Percentiles rank a stretch among this genome's conserved stretches.
phyloP scores from a whole-genome alignment of 2,113 vertebrate genomes.

The Mixornis gularis region DNA sequence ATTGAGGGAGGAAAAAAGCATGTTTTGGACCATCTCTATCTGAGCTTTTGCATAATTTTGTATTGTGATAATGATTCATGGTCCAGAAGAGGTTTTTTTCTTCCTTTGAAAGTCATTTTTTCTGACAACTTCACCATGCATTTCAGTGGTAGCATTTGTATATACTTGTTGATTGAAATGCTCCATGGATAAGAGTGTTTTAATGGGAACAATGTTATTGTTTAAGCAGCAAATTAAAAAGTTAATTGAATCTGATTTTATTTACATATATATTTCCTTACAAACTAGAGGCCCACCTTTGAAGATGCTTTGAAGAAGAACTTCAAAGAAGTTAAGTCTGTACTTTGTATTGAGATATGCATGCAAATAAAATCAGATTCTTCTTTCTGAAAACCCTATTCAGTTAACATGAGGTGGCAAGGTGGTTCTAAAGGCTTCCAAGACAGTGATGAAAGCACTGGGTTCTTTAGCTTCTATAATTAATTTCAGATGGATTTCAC shows the following conservation, averaged over 20 bases:
- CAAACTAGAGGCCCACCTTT: constrained; percentile 3
- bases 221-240: constrained; percentile 30
- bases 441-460: constrained; percentile 10
- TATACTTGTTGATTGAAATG: neutral
- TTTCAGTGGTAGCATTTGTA: neutral
- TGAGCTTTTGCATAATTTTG: neutral
- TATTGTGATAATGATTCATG: neutral
- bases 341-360: constrained; percentile 44
- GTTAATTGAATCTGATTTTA: constrained; percentile 20
- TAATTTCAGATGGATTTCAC: neutral
- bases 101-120: neutral
- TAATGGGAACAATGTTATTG: constrained; percentile 11
- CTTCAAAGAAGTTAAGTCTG: constrained; percentile 23
- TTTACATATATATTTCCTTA: constrained; percentile 26
- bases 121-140: neutral
- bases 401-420: constrained; percentile 14
- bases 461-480: neutral
- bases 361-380: constrained; percentile 48
- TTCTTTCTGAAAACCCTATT: neutral
- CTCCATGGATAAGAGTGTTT: neutral
- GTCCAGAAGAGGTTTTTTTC: neutral
- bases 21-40: neutral
- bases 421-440: neutral
- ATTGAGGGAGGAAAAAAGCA: neutral
- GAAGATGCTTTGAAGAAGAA: constrained; percentile 50